Evolutionary conservation across 2,797 vertebrate genomes (phyloP), one percentile per base, ranked within the genome.

Genomic region (Halcyon badia): DNA sequence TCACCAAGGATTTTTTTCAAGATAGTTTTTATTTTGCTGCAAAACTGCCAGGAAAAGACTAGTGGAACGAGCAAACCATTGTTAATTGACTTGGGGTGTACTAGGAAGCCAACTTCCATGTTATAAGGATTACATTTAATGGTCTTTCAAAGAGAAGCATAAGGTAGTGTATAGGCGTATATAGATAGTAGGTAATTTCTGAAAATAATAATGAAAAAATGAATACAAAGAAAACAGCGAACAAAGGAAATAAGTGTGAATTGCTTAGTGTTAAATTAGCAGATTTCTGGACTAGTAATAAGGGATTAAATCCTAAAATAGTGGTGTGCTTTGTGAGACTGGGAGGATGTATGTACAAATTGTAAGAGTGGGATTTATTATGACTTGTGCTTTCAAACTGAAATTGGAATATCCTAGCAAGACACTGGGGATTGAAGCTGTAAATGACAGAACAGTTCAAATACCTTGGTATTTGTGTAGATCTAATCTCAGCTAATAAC

Each of bases 401-500:
- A 71, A 87, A 65, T 58, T 56, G 31, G 31, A 79, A 56, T 76
- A 84, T 70, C 54, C 42, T 75, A 79, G 62, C 54, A 61, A 87
- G 42, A 39, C 25, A 49, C n/a, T 18, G 71, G 78, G 66, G 60
- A 77, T 0, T 66, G 62, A 44, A 87, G 51, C 7, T 90, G 81
- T 80, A 94, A 92, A 85, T 72, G 75, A 62, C 75, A 92, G 83
- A 89, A 51, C 30, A 87, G 84, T 84, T 75, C 87, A 82, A 90
- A 92, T 42, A 83, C 41, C n/a, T 72, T 56, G 26, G 24, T 95
- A 66, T 84, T 94, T 89, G 75, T 77, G 60, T 61, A 89, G 70
- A 60, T 95, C 39, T 89, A 72, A 89, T 89, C 66, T 77, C 42
- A 51, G 56, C 66, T 92, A 94, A 76, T 94, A 95, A 72, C 66